These are phyloP conservation scores for Dermolepida albohirtum DNA, from an alignment of 2,888 invertebrate species.

Conservation along the genomic window DNA sequence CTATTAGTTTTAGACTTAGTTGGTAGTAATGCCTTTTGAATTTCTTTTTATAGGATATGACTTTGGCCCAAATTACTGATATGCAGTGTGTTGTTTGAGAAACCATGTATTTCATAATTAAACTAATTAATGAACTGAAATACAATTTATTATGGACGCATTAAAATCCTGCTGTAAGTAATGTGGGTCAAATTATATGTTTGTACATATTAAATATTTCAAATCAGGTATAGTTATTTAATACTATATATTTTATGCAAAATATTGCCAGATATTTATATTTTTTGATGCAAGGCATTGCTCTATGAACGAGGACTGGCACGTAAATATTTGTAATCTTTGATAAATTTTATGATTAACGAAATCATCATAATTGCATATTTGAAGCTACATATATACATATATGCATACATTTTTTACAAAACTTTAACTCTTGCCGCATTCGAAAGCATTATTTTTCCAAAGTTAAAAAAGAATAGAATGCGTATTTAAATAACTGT, in stretches of 20 bases:
- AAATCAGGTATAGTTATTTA: constrained; percentile 3
- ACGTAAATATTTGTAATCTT: neutral
- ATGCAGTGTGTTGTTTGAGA: no score
- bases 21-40: constrained; percentile 14
- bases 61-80: constrained; percentile 16
- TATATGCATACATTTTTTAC: neutral
- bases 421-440: constrained; percentile 24
- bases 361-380: constrained; percentile 8
- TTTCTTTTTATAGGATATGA: constrained; percentile 20
- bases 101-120: no score
- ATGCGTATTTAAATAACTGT: no score
- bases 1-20: constrained; percentile 32
- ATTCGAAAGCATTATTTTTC: constrained; percentile 9
- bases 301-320: neutral
- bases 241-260: constrained; percentile 20
- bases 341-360: neutral
- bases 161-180: neutral
- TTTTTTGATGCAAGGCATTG: neutral
- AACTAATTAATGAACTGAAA: no score
- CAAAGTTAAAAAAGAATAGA: neutral
- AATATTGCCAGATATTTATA: constrained; percentile 17
- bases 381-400: neutral
- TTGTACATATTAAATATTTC: no score
- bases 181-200: no score
- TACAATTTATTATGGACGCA: neutral